Evolutionary conservation across 2,888 invertebrate genomes (phyloP).

Genomic region (Drosophila quinaria): DNA sequence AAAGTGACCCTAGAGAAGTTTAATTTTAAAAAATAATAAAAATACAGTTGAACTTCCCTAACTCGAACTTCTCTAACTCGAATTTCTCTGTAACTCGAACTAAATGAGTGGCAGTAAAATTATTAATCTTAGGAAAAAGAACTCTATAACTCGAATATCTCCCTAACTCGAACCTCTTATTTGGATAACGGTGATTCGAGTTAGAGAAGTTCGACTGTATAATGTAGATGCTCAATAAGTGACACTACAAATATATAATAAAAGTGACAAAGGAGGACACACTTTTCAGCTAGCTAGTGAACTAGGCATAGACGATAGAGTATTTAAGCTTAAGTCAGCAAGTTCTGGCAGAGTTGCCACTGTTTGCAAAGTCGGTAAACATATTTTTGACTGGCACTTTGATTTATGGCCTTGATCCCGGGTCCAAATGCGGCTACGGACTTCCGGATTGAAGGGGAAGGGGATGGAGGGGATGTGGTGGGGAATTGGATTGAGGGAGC

Average conservation of each 20-base stretch:
- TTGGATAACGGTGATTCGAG: too few relatives aligned
- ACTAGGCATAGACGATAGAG: slow-evolving; percentile 2
- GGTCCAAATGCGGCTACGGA: background rate
- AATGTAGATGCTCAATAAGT: too few relatives aligned
- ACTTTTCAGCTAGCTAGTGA: background rate
- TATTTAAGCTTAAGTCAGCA: slow-evolving; percentile 4
- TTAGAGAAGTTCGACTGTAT: too few relatives aligned
- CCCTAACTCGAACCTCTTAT: too few relatives aligned
- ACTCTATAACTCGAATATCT: too few relatives aligned
- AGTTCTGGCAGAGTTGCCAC: slow-evolving; percentile 1
- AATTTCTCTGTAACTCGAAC: too few relatives aligned
- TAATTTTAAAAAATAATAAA: background rate
- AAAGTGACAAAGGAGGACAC: slow-evolving; percentile 6
- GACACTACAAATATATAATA: background rate
- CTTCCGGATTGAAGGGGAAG: background rate
- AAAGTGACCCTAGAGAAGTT: slow-evolving; percentile 2
- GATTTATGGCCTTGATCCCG: slow-evolving; percentile 63
- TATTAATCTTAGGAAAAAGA: too few relatives aligned
- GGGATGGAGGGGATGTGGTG: background rate
- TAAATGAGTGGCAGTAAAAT: too few relatives aligned
- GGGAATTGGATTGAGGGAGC: background rate
- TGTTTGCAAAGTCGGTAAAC: slow-evolving; percentile 60
- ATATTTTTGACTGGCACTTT: slow-evolving; percentile 73
- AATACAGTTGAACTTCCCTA: too few relatives aligned
- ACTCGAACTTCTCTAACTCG: too few relatives aligned